phyloP scores from a whole-genome alignment of 2,888 invertebrate genomes.

The Temnothorax unifasciatus region DNA sequence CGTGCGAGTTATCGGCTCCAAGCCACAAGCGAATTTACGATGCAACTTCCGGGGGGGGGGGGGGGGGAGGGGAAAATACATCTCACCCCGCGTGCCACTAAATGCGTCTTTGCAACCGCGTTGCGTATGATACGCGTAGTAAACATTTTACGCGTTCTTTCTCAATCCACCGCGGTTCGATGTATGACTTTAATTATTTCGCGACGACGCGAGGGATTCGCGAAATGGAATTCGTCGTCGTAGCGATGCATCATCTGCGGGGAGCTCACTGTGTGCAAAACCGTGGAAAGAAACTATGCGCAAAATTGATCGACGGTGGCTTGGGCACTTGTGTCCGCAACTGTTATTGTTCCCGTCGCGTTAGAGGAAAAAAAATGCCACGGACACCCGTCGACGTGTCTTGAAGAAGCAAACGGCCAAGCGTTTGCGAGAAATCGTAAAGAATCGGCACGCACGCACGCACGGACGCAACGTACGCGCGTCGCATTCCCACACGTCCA shows the following conservation, averaged over 20 bases:
- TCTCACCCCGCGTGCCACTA: background rate
- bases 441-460: background rate
- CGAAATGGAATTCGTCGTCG: background rate
- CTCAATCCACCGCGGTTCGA: background rate
- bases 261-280: background rate
- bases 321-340: background rate
- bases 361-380: too few relatives aligned
- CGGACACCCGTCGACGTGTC: too few relatives aligned
- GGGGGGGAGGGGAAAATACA: background rate
- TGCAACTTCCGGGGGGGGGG: slow-evolving; percentile 5
- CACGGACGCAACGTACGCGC: background rate
- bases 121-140: background rate
- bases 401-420: background rate
- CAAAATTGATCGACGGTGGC: slow-evolving; percentile 13
- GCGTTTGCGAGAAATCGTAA: background rate
- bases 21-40: background rate
- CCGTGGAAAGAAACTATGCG: background rate
- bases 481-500: too few relatives aligned
- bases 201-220: background rate
- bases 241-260: background rate
- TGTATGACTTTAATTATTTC: background rate
- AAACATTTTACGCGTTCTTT: slow-evolving; percentile 22
- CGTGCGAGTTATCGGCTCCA: slow-evolving; percentile 18
- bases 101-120: background rate
- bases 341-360: background rate